Evolutionary conservation across 2,113 vertebrate species (phyloP).

Genomic region (Sceloporus undulatus): DNA sequence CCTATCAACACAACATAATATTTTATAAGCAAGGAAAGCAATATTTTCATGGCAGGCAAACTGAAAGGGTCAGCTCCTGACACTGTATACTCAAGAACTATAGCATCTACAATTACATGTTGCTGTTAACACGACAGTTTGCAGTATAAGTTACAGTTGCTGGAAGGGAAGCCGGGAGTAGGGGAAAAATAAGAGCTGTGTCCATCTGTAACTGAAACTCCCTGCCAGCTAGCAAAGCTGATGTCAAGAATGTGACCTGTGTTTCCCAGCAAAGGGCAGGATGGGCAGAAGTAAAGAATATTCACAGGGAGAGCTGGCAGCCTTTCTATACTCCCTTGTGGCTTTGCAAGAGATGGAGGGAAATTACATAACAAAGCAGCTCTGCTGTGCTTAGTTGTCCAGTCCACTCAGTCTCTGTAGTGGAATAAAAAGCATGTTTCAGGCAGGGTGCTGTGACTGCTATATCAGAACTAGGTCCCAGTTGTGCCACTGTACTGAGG

Average conservation of each 20-base stretch:
- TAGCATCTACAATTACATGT: constrained; percentile 14
- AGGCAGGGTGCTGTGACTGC: not conserved
- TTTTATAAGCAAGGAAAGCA: too few species aligned
- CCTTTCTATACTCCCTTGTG: not conserved
- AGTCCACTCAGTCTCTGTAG: not conserved
- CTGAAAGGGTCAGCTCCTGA: too few species aligned
- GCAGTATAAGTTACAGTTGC: constrained; percentile 14
- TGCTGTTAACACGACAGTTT: constrained; percentile 48
- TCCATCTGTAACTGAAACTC: not conserved
- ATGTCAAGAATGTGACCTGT: constrained; percentile 24
- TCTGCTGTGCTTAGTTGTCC: not conserved
- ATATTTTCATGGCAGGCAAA: too few species aligned
- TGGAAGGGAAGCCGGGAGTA: constrained; percentile 8
- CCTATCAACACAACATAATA: too few species aligned
- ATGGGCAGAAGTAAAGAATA: not conserved
- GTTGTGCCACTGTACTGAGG: not conserved
- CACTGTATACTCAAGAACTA: not conserved
- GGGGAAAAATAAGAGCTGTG: not conserved
- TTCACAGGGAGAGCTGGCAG: constrained; percentile 3
- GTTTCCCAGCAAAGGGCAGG: constrained; percentile 31
- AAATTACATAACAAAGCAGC: not conserved
- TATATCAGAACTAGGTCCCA: not conserved
- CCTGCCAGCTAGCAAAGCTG: not conserved
- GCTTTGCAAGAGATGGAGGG: not conserved
- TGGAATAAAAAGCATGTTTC: too few species aligned